phyloP scores from a whole-genome alignment of 2,113 vertebrate species.

The Strix aluco region DNA sequence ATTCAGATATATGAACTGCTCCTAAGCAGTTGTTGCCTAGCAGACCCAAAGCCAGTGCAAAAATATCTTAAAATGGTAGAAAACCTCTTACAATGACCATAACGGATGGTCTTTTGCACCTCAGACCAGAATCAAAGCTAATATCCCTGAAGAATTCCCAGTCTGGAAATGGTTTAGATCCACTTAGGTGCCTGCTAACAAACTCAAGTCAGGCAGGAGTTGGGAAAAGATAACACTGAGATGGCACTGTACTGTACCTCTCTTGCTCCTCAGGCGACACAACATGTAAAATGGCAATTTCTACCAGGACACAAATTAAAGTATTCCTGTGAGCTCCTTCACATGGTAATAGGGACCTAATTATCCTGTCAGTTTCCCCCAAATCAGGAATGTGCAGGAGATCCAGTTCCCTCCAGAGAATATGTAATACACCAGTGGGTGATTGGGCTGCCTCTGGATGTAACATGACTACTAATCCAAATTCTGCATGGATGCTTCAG shows the following conservation, averaged over 20 bases:
- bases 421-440: neutral
- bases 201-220: rapidly evolving
- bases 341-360: neutral
- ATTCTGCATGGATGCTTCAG: neutral
- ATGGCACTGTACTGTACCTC: too few species aligned
- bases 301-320: neutral
- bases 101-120: neutral
- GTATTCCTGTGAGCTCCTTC: neutral
- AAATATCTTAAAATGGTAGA: neutral
- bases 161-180: neutral
- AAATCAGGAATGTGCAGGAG: neutral
- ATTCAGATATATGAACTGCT: neutral
- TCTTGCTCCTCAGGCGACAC: neutral
- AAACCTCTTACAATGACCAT: neutral
- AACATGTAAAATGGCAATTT: neutral
- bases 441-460: neutral
- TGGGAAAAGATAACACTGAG: neutral
- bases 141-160: neutral
- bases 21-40: neutral
- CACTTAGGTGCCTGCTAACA: neutral
- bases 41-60: neutral
- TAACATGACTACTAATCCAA: neutral
- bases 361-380: neutral
- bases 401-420: neutral
- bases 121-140: neutral